Conservation (phyloP, 1,140 invertebrate species). For the Drosophila erecta region DNA sequence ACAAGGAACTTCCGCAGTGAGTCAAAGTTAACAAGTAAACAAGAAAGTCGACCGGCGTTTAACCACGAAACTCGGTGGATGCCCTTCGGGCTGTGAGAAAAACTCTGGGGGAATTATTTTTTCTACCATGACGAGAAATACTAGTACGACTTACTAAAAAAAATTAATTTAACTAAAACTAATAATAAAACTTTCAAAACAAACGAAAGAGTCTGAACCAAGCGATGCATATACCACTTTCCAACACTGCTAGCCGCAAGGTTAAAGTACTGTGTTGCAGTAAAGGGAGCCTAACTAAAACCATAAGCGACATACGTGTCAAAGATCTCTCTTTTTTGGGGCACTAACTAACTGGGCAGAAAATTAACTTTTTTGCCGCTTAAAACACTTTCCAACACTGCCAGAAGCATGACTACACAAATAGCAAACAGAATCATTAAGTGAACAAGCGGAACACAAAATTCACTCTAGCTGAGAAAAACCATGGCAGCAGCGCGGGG, state of each 20-base stretch:
- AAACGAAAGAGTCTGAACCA: too few relatives aligned
- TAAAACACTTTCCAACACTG: conserved; percentile 19
- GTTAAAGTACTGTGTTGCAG: too few relatives aligned
- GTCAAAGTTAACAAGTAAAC: conserved; percentile 56
- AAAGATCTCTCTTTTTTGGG: not conserved
- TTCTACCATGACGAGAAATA: conserved; percentile 9
- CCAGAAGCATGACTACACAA: conserved; percentile 7
- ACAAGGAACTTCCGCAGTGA: conserved; percentile 40
- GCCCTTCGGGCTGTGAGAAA: conserved; percentile 13
- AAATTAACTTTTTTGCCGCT: not conserved
- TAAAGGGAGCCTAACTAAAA: too few relatives aligned
- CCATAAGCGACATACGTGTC: not conserved
- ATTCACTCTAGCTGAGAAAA: conserved; percentile 23
- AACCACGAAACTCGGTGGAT: conserved; percentile 29
- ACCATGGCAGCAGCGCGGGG: not conserved
- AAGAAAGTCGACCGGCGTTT: conserved; percentile 41
- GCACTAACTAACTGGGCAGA: not conserved
- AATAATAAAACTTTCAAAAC: too few relatives aligned
- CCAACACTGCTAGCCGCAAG: not conserved
- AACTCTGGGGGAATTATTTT: conserved; percentile 1
- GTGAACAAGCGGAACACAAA: conserved; percentile 32
- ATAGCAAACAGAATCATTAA: conserved; percentile 42
- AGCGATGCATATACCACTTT: not conserved
- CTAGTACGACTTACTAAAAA: too few relatives aligned
- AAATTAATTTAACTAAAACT: too few relatives aligned